Evolutionary conservation across 2,888 invertebrate species (phyloP).

Genomic region (Coleophora flavipennella): DNA sequence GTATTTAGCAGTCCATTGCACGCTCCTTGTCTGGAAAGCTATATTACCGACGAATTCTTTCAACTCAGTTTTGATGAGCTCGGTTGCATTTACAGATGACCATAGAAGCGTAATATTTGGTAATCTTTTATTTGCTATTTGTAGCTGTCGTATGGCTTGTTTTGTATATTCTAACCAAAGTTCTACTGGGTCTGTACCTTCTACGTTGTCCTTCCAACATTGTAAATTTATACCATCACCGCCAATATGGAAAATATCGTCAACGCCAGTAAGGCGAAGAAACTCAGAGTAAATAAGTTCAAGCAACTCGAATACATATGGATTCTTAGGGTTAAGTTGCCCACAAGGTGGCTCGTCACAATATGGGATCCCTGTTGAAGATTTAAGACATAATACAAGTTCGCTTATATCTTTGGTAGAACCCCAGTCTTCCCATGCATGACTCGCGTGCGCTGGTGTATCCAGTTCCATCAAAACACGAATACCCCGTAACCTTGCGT

Average conservation of each 20-base stretch:
- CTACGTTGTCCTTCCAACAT: slow-evolving; percentile 79
- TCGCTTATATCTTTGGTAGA: slow-evolving; percentile 76
- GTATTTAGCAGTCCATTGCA: slow-evolving; percentile 73
- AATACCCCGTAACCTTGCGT: slow-evolving; percentile 85
- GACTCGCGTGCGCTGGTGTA: slow-evolving; percentile 87
- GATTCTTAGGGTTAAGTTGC: slow-evolving; percentile 83
- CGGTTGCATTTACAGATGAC: slow-evolving; percentile 30
- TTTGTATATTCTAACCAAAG: slow-evolving; percentile 82
- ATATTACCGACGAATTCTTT: slow-evolving; percentile 29
- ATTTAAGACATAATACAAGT: slow-evolving; percentile 79
- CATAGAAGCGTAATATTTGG: slow-evolving; percentile 44
- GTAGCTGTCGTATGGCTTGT: slow-evolving; percentile 71
- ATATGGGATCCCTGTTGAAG: slow-evolving; percentile 75
- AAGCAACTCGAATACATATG: slow-evolving; percentile 77
- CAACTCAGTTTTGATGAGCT: slow-evolving; percentile 34
- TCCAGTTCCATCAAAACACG: slow-evolving; percentile 90
- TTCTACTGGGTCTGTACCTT: slow-evolving; percentile 75
- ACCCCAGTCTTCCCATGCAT: slow-evolving; percentile 84
- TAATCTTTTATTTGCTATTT: slow-evolving; percentile 57
- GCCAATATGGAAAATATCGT: slow-evolving; percentile 85
- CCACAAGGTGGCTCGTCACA: slow-evolving; percentile 88
- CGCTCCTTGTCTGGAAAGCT: slow-evolving; percentile 71
- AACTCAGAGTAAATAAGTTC: slow-evolving; percentile 82
- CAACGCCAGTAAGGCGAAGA: slow-evolving; percentile 80
- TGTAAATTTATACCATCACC: slow-evolving; percentile 81